Evolutionary conservation across 2,113 vertebrate genomes (phyloP), one percentile per base, ranked within the genome.

Genomic region (Xiphias gladius): DNA sequence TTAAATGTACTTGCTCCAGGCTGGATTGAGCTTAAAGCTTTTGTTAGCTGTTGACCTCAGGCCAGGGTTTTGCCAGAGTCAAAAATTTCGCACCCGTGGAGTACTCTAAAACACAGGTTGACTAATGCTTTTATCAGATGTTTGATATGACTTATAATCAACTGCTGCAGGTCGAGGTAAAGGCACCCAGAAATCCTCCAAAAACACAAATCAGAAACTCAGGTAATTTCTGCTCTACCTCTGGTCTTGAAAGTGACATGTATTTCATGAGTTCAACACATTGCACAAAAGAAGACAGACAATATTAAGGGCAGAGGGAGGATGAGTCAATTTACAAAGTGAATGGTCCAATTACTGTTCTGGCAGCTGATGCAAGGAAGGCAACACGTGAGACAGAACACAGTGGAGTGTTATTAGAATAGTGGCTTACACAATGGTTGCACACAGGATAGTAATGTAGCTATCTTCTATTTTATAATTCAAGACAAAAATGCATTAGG

Each of bases 291-390:
- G 58, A 65, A 50, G 24, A 66, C 59, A 70, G 41, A 41, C 32
- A 32, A 52, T 30, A 13, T 52, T 63, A 17, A 73, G 11, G 43
- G n/a, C 10, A 63, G 35, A 20, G 46, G 14, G 22, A 63, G 68
- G 35, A 43, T 69, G 76, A 82, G 74, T 81, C 64, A 69, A 6
- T 61, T 62, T 48, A 37, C 57, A 57, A 58, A 69, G 68, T 78
- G 73, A 67, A 48, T 37, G 62, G 28, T 78, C 28, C 62, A 69
- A 57, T 86, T 69, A 72, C 24, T 57, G 35, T 73, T 61, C 28
- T 77, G 62, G 73, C 48, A 71, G 61, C 73, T 77, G 83, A 81
- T 86, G 59, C 61, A 74, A 78, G 50, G 67, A 77, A 22, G 43
- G 63, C 43, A 81, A 74, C 71, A 48, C 37, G 17, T 55, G 46